Evolutionary conservation across 1,140 invertebrate genomes (phyloP), one percentile per base, ranked within the genome.

Genomic region (Drosophila tristis): DNA sequence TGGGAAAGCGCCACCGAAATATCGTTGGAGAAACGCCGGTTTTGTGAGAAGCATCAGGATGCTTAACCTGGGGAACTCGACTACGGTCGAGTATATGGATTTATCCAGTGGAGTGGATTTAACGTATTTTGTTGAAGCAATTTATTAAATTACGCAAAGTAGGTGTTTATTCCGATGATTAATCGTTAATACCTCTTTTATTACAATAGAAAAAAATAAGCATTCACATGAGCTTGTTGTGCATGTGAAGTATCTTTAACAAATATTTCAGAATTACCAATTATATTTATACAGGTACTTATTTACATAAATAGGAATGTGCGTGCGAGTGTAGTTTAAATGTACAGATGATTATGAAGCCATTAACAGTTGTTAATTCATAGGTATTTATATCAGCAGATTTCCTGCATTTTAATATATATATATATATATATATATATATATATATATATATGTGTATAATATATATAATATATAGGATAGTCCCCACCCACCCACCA

Each of bases 251-350:
- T 60, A 66, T 78, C 56, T 55, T 78, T 79, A 84, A 84, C 57
- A 72, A 78, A 78, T 74, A 23, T 51, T 51, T 20, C 65, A 7
- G 35, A 61, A 72, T 64, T 66, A 61, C 47, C 51, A 85, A 71
- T 80, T 47, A 63, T 65, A 53, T 65, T 60, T 85, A 63, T 65
- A 65, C 57, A 85, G 58, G 62, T 80, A 85, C 57, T 74, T 85
- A 85, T 85, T 67, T 85, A 85, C 81, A 85, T 78, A 78, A 80
- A 62, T 66, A 78, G 51, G 67, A 68, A 70, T 85, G 67, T 70
- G 67, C 64, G 57, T 66, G 48, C 63, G 56, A 74, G 29, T 62
- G 56, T 48, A 60, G 45, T 58, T 45, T 35, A 44, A 78, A 78
- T 78, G 20, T 80, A 74, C 70, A 74, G 16, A 68, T 81, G 74